A percentile compares a stretch with the other conserved stretches of the same genome.
phyloP scores from a whole-genome alignment of 2,888 invertebrate genomes.

The Sisyra nigra region DNA sequence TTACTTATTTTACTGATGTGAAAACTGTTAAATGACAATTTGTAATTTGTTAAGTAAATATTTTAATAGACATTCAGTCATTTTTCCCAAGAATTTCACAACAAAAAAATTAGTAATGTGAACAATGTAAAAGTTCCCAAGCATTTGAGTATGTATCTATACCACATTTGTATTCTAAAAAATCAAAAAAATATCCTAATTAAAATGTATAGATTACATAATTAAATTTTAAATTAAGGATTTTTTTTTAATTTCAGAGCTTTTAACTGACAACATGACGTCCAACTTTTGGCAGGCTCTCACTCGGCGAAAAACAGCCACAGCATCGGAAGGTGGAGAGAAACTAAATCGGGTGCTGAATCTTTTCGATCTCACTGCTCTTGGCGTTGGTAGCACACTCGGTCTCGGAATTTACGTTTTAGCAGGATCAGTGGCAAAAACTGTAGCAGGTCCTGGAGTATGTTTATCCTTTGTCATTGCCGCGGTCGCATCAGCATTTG shows the following conservation, averaged over 20 bases:
- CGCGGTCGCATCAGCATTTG: conserved; percentile 82
- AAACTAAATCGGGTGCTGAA: conserved; percentile 52
- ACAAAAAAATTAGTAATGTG: conserved; percentile 17
- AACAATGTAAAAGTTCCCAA: not conserved
- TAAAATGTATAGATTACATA: too few relatives aligned
- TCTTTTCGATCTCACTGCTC: conserved; percentile 68
- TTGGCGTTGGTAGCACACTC: conserved; percentile 77
- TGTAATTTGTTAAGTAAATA: too few relatives aligned
- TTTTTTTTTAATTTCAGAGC: too few relatives aligned
- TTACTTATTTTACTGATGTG: too few relatives aligned
- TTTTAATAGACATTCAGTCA: too few relatives aligned
- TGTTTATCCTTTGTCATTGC: conserved; percentile 82
- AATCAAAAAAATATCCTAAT: too few relatives aligned
- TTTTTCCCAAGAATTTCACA: conserved; percentile 41
- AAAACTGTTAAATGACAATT: too few relatives aligned
- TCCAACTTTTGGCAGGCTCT: conserved; percentile 20
- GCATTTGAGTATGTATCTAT: not conserved
- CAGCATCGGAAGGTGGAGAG: conserved; percentile 21
- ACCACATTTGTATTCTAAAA: not conserved
- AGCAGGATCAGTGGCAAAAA: conserved; percentile 75
- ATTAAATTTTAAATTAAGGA: too few relatives aligned
- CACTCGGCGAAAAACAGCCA: conserved; percentile 28
- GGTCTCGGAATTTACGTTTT: conserved; percentile 92
- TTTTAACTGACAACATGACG: not conserved
- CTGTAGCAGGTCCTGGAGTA: conserved; percentile 81